phyloP scores from a whole-genome alignment of 2,797 vertebrate species.

The Mionectes olivaceus region DNA sequence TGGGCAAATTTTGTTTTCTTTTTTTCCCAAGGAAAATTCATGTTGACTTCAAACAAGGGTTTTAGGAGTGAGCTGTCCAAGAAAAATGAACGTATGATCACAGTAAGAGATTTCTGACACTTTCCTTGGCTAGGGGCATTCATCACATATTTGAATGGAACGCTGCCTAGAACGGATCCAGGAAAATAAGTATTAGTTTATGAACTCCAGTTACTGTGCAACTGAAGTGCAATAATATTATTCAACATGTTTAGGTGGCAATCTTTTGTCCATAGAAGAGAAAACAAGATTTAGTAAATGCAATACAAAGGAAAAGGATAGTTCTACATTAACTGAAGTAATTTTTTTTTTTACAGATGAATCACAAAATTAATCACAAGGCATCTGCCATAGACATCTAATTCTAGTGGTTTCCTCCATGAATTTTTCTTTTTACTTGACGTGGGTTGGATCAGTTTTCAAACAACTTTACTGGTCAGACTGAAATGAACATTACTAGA shows the following conservation, averaged over 20 bases:
- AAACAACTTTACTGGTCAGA: background rate
- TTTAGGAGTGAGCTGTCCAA: background rate
- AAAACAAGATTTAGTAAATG: background rate
- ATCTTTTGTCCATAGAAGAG: background rate
- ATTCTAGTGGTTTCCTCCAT: background rate
- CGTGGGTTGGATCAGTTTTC: background rate
- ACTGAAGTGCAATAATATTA: background rate
- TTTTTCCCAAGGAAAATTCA: background rate
- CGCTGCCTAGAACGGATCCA: background rate
- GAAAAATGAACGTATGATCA: background rate
- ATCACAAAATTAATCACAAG: background rate
- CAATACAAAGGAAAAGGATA: background rate
- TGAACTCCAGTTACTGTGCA: background rate
- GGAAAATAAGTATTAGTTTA: background rate
- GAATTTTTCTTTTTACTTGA: background rate
- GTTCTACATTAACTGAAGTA: background rate
- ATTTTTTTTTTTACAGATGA: background rate
- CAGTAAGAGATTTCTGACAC: constrained; percentile 29
- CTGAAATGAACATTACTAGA: background rate
- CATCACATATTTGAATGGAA: background rate
- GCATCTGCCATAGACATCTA: background rate
- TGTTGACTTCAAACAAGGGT: constrained; percentile 3
- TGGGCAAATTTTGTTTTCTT: background rate
- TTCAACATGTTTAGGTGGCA: background rate
- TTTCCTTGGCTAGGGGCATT: background rate